phyloP scores from a whole-genome alignment of 2,797 vertebrate genomes.

The Girardinus metallicus region DNA sequence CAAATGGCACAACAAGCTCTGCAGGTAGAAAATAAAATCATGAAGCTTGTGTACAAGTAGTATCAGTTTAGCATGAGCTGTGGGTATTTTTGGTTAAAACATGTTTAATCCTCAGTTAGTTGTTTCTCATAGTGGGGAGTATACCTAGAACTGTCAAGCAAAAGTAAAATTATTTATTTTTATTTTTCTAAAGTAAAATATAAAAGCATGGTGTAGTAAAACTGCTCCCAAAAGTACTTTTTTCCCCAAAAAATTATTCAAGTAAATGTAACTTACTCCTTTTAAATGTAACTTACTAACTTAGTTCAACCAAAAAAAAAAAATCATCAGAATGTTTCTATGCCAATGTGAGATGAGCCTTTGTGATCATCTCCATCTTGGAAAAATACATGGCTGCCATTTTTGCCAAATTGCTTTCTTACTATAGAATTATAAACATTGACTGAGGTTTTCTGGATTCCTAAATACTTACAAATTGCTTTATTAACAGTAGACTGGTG shows the following conservation, averaged over 20 bases:
- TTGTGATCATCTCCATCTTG: neutral
- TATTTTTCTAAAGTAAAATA: no score
- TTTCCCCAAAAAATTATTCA: neutral
- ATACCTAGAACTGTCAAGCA: no score
- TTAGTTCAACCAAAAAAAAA: no score
- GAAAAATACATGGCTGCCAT: neutral
- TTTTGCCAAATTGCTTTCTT: neutral
- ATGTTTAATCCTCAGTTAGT: no score
- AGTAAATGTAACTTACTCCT: neutral
- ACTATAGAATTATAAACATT: neutral
- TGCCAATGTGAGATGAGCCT: neutral
- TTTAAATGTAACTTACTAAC: no score
- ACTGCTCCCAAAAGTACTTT: no score
- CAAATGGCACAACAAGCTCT: neutral
- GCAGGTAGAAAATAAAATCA: neutral
- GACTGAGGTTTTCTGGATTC: neutral
- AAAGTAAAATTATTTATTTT: no score
- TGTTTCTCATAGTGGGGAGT: no score
- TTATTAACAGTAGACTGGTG: neutral
- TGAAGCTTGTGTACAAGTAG: neutral
- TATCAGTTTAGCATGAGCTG: neutral
- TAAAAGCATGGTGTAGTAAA: neutral
- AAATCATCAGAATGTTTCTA: neutral
- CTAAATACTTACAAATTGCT: neutral
- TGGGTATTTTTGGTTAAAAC: no score